phyloP scores from a whole-genome alignment of 2,888 invertebrate species.

The Cheilosia vulpina region DNA sequence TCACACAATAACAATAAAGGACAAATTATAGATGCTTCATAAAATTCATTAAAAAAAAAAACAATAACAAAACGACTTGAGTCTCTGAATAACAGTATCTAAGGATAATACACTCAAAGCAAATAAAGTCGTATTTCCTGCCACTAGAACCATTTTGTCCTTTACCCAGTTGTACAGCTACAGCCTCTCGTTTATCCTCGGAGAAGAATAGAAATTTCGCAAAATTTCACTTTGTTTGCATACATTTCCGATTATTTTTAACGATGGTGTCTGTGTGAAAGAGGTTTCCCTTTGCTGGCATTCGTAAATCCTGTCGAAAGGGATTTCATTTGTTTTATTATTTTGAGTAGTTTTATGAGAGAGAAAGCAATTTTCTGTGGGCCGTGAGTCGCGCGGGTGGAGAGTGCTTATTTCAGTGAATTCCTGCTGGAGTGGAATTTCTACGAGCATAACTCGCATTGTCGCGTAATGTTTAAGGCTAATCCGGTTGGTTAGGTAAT shows the following conservation, averaged over 20 bases:
- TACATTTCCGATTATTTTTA: slow-evolving; percentile 64
- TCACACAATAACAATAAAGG: slow-evolving; percentile 21
- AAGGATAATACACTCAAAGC: slow-evolving; percentile 53
- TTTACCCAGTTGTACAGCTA: background rate
- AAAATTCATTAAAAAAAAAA: slow-evolving; percentile 36
- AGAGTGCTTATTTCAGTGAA: slow-evolving; percentile 27
- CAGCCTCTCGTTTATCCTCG: slow-evolving; percentile 22
- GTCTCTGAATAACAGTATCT: slow-evolving; percentile 27
- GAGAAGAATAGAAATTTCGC: slow-evolving; percentile 51
- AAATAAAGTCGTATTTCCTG: slow-evolving; percentile 57
- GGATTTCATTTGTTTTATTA: slow-evolving; percentile 71
- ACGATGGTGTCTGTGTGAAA: slow-evolving; percentile 48
- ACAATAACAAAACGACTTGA: background rate
- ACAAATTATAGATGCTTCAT: slow-evolving; percentile 53
- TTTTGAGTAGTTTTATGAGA: slow-evolving; percentile 69
- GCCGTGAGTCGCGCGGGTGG: background rate
- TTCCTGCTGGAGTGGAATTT: slow-evolving; percentile 22
- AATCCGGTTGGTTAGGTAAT: slow-evolving; percentile 1
- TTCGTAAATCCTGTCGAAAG: slow-evolving; percentile 53
- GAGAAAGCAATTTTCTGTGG: slow-evolving; percentile 60
- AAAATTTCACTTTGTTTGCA: slow-evolving; percentile 62
- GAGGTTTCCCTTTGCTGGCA: slow-evolving; percentile 34
- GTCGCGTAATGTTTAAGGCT: background rate
- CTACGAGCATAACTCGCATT: slow-evolving; percentile 29
- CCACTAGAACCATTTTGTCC: slow-evolving; percentile 9